Percentiles rank a stretch among this genome's conserved stretches.
Evolutionary conservation across 2,113 vertebrate genomes (phyloP).

Genomic region (Nymphicus hollandicus): DNA sequence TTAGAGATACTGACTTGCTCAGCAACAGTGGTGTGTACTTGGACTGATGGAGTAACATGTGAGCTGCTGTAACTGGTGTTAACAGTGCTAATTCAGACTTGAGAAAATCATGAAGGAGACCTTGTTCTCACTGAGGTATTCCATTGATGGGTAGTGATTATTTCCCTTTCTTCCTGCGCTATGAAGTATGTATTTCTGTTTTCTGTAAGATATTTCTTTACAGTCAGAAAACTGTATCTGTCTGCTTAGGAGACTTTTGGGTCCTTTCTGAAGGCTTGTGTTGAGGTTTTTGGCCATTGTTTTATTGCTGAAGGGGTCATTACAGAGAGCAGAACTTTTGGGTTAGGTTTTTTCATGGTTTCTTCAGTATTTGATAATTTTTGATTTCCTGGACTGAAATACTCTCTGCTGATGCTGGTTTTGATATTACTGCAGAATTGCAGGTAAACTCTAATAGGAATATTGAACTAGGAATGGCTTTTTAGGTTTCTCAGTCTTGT

Average conservation of each 20-base stretch:
- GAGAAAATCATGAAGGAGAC: neutral
- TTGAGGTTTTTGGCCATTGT: neutral
- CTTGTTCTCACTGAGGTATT: neutral
- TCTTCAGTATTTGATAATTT: neutral
- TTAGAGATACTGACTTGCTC: neutral
- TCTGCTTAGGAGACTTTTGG: neutral
- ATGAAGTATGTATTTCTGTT: neutral
- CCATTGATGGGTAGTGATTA: neutral
- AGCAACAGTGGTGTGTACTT: neutral
- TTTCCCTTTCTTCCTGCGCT: neutral
- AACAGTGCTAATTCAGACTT: neutral
- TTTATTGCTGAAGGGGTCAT: neutral
- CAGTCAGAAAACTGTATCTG: neutral
- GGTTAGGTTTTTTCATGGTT: neutral
- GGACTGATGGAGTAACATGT: neutral
- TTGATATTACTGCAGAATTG: neutral
- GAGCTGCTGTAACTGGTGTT: neutral
- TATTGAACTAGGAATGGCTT: neutral
- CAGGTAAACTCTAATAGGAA: neutral
- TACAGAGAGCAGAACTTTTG: neutral
- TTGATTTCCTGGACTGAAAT: neutral
- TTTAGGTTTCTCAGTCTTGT: neutral
- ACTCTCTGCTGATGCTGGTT: neutral
- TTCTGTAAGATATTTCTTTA: neutral
- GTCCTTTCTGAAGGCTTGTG: neutral